Percentiles rank a stretch among this genome's conserved stretches.
Evolutionary conservation across 2,888 invertebrate genomes (phyloP).

Genomic region (Tachina lurida): DNA sequence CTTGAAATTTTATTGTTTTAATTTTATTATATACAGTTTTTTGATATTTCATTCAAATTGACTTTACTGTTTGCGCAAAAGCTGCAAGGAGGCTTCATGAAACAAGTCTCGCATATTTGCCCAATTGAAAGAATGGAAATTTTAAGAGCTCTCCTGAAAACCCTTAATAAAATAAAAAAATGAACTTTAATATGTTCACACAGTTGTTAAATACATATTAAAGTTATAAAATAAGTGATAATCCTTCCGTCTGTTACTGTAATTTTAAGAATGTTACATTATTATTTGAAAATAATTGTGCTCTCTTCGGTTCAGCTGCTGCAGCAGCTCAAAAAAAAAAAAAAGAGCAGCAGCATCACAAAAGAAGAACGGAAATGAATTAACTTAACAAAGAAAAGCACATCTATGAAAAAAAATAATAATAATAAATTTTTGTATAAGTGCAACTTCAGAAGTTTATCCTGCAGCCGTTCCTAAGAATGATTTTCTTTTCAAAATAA

Average conservation of each 20-base stretch:
- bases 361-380: slow-evolving; percentile 40
- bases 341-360: background rate
- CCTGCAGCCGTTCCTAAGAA: slow-evolving; percentile 37
- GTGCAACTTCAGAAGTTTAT: slow-evolving; percentile 45
- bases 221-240: slow-evolving; percentile 31
- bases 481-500: slow-evolving; percentile 8
- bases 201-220: background rate
- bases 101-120: too few relatives aligned
- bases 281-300: slow-evolving; percentile 36
- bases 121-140: too few relatives aligned
- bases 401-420: slow-evolving; percentile 10
- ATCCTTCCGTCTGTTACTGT: background rate
- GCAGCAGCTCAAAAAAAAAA: background rate
- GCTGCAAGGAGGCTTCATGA: too few relatives aligned
- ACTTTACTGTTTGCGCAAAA: too few relatives aligned
- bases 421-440: background rate
- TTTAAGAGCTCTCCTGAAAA: too few relatives aligned
- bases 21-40: too few relatives aligned
- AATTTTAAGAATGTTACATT: slow-evolving; percentile 2
- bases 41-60: too few relatives aligned
- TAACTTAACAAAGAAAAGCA: slow-evolving; percentile 18
- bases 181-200: background rate
- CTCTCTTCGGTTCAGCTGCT: slow-evolving; percentile 30
- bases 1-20: too few relatives aligned
- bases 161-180: too few relatives aligned